Conservation (phyloP, 2,797 vertebrate species). For the Potorous gilbertii region DNA sequence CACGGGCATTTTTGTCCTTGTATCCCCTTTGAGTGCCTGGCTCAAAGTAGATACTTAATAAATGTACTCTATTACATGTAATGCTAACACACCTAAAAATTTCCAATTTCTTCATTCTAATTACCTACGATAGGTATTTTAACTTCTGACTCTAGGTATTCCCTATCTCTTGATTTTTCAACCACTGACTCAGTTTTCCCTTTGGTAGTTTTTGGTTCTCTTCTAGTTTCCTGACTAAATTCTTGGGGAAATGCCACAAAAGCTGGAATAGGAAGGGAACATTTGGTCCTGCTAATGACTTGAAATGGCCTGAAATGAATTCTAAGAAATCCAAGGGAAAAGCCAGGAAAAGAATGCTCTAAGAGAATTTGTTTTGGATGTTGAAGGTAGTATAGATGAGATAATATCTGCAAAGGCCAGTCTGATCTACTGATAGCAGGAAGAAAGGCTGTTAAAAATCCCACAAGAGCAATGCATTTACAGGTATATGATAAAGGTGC, state of each 20-base stretch:
- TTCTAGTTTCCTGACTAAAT: not conserved
- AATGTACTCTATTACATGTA: not conserved
- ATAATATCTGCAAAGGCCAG: not conserved
- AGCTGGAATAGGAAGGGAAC: not conserved
- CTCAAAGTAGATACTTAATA: not conserved
- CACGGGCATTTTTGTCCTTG: not conserved
- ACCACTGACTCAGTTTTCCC: slow-evolving; percentile 2
- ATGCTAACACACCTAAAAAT: not conserved
- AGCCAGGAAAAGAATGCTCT: not conserved
- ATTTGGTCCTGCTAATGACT: not conserved
- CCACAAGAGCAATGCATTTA: not conserved
- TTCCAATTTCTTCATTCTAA: not conserved
- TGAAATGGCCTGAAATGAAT: not conserved
- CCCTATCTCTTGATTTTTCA: not conserved
- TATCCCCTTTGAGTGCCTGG: no score
- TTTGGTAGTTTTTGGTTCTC: not conserved
- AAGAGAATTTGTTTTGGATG: not conserved
- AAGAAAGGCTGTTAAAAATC: not conserved
- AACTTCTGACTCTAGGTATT: slow-evolving; percentile 9
- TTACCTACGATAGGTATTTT: not conserved
- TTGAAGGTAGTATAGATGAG: not conserved
- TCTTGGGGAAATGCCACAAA: not conserved
- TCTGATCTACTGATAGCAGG: not conserved
- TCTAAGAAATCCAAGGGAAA: not conserved
- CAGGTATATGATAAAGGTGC: not conserved